phyloP scores from a whole-genome alignment of 2,113 vertebrate species.

The Paradisaea rubra region DNA sequence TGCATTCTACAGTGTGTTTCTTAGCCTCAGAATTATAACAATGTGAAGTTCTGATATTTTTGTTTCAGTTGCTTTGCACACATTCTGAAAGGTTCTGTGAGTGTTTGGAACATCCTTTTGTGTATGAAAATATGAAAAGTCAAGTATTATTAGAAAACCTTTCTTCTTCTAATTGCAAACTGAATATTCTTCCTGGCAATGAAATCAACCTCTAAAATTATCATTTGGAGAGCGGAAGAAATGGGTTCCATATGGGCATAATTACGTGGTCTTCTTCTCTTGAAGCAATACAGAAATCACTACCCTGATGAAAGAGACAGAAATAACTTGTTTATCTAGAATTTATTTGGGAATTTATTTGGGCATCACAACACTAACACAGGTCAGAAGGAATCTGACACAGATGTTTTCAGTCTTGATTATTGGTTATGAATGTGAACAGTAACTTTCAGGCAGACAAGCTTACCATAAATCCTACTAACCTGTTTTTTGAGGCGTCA shows the following conservation, averaged over 20 bases:
- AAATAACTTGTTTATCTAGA: constrained; percentile 50
- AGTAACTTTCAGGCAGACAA: neutral
- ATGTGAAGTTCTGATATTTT: neutral
- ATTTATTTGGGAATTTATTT: constrained; percentile 28
- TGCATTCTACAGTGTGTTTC: neutral
- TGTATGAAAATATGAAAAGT: neutral
- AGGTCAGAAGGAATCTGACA: neutral
- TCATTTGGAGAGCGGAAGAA: neutral
- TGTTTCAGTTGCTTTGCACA: neutral
- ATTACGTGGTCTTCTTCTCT: constrained; percentile 11
- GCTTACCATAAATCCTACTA: neutral
- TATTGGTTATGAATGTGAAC: neutral
- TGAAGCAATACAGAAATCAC: constrained; percentile 25
- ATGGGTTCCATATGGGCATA: constrained; percentile 21
- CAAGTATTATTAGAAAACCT: neutral
- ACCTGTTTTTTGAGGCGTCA: neutral
- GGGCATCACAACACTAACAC: neutral
- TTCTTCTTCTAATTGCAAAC: neutral
- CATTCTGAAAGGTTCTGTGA: neutral
- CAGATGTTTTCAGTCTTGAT: constrained; percentile 9
- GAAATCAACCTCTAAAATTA: constrained; percentile 16
- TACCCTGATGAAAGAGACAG: neutral
- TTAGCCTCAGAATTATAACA: neutral
- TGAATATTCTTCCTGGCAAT: neutral
- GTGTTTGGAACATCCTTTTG: neutral